phyloP scores from a whole-genome alignment of 1,140 invertebrate species.

The Macrostomum lignano region DNA sequence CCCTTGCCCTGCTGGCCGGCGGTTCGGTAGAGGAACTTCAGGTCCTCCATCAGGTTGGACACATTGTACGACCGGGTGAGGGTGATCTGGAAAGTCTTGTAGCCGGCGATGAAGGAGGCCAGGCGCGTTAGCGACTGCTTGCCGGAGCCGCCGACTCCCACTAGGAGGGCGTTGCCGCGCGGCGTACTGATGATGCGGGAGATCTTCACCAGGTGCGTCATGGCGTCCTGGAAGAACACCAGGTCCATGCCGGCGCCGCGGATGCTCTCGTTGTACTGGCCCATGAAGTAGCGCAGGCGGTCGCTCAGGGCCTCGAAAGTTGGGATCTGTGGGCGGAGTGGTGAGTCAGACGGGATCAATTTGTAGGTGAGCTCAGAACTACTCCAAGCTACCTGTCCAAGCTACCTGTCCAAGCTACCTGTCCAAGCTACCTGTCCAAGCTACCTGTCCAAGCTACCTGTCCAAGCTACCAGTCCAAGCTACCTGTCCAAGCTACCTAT shows the following conservation, averaged over 20 bases:
- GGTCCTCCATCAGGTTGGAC: constrained; percentile 66
- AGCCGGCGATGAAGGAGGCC: constrained; percentile 79
- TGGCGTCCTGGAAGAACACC: constrained; percentile 93
- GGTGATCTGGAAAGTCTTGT: constrained; percentile 81
- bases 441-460: no score
- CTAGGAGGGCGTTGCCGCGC: constrained; percentile 68
- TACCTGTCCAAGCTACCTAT: no score
- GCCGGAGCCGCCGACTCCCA: constrained; percentile 75
- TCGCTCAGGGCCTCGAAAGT: constrained; percentile 42
- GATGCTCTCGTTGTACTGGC: constrained; percentile 82
- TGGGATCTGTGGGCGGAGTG: constrained; percentile 61
- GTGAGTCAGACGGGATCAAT: not conserved
- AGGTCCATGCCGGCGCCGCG: constrained; percentile 76
- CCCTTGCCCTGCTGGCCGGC: constrained; percentile 86
- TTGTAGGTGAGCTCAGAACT: no score
- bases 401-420: no score
- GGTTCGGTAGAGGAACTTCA: constrained; percentile 55
- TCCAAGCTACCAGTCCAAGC: no score
- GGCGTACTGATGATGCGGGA: constrained; percentile 73
- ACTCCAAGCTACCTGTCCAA: no score
- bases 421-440: no score
- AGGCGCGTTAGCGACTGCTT: constrained; percentile 80
- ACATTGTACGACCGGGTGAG: constrained; percentile 75
- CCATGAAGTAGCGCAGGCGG: constrained; percentile 60
- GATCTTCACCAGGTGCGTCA: constrained; percentile 76